Conservation (phyloP, 2,797 vertebrate genomes). For the Eupleurogrammus muticus region DNA sequence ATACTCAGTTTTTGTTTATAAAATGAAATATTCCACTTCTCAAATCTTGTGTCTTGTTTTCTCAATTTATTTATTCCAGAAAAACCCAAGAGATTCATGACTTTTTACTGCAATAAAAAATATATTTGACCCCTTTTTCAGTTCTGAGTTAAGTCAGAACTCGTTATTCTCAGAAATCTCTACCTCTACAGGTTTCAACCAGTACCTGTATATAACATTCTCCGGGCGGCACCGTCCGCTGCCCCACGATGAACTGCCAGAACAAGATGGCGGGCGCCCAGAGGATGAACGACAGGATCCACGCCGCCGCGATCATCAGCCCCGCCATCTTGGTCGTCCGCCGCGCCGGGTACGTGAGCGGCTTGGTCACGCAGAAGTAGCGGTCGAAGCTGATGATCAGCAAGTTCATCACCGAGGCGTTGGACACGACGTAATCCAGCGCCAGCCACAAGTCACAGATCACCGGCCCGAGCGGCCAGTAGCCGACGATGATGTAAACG, state of each 20-base stretch:
- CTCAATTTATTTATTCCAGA: too few relatives aligned
- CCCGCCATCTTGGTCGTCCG: slow-evolving; percentile 99
- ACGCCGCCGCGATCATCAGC: slow-evolving; percentile 89
- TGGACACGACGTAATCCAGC: slow-evolving; percentile 97
- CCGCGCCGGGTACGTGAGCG: slow-evolving; percentile 92
- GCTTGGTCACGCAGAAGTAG: slow-evolving; percentile 99
- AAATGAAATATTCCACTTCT: too few relatives aligned
- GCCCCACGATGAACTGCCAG: slow-evolving; percentile 88
- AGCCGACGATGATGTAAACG: slow-evolving; percentile 96
- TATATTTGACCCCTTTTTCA: too few relatives aligned
- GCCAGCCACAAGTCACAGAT: slow-evolving; percentile 98
- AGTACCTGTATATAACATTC: slow-evolving; percentile 92
- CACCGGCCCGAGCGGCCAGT: slow-evolving; percentile 96
- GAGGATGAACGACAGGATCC: slow-evolving; percentile 95
- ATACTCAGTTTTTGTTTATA: too few relatives aligned
- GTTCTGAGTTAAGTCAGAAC: too few relatives aligned
- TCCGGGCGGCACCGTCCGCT: slow-evolving; percentile 81
- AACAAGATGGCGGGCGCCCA: slow-evolving; percentile 99
- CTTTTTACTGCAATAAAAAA: too few relatives aligned
- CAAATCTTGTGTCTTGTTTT: too few relatives aligned
- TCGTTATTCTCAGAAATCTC: too few relatives aligned
- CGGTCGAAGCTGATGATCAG: slow-evolving; percentile 98
- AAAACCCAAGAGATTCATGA: too few relatives aligned
- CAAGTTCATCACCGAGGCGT: slow-evolving; percentile 98
- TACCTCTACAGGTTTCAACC: too few relatives aligned